Evolutionary conservation across 1,140 invertebrate species (phyloP).

Genomic region (Oscheius sp.): DNA sequence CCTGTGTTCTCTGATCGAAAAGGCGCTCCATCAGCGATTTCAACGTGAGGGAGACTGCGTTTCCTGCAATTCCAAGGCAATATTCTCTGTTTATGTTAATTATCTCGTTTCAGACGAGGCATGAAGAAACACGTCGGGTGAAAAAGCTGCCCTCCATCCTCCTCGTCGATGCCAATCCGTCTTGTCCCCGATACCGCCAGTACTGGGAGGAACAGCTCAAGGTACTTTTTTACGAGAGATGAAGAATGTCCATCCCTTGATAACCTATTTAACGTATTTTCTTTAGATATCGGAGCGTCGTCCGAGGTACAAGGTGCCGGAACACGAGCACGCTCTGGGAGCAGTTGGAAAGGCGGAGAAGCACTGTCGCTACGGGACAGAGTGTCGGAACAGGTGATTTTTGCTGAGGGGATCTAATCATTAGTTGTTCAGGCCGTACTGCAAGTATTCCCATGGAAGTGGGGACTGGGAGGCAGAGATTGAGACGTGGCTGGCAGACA

Average conservation of each 20-base stretch:
- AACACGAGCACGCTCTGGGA: not conserved
- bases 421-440: not conserved
- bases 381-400: constrained; percentile 17
- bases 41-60: constrained; percentile 5
- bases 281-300: constrained; percentile 17
- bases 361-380: constrained; percentile 4
- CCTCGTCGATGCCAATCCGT: constrained; percentile 12
- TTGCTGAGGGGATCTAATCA: not conserved
- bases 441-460: constrained; percentile 26
- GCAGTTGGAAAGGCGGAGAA: constrained; percentile 2
- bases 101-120: not conserved
- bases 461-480: constrained; percentile 22
- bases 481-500: constrained; percentile 9
- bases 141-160: constrained; percentile 13
- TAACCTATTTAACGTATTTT: not conserved
- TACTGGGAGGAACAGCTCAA: constrained; percentile 19
- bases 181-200: not conserved
- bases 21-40: constrained; percentile 3
- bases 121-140: constrained; percentile 14
- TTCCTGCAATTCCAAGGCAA: constrained; percentile 3
- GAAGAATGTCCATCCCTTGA: not conserved
- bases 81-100: not conserved
- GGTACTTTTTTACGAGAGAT: constrained; percentile 6
- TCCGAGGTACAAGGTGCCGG: constrained; percentile 5
- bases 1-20: constrained; percentile 19